phyloP scores from a whole-genome alignment of 2,113 vertebrate genomes.

The Nyctibius bracteatus region DNA sequence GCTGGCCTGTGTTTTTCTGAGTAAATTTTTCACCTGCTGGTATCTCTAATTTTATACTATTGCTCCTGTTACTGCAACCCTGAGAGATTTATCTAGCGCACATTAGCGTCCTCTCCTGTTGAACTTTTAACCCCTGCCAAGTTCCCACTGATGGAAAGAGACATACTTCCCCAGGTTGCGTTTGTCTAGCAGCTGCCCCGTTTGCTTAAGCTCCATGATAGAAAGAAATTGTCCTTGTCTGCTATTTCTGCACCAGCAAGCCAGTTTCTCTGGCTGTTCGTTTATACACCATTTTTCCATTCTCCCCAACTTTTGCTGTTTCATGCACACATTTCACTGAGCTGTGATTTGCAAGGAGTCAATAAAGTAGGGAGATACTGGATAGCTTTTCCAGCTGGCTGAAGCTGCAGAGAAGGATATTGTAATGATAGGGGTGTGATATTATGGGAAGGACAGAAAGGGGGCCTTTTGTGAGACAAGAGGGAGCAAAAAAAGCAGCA shows the following conservation, averaged over 20 bases:
- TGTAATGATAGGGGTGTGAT: neutral
- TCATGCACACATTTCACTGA: rapidly evolving
- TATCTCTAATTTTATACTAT: conserved; percentile 8
- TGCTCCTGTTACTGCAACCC: neutral
- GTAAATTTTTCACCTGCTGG: neutral
- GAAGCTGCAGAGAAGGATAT: neutral
- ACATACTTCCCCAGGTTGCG: neutral
- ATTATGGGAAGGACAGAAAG: neutral
- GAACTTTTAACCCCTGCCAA: neutral
- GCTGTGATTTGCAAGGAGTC: neutral
- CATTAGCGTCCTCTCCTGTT: neutral
- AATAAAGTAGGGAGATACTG: rapidly evolving
- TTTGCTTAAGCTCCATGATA: neutral
- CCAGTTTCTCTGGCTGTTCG: neutral
- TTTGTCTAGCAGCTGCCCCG: neutral
- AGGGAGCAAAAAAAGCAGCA: neutral
- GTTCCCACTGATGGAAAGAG: neutral
- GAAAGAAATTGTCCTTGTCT: neutral
- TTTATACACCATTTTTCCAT: neutral
- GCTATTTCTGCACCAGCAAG: neutral
- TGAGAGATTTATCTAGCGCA: neutral
- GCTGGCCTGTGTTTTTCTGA: neutral
- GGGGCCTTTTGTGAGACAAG: neutral
- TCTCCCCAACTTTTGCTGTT: rapidly evolving
- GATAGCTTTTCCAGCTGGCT: neutral